Base-by-base conservation (phyloP, 1,140 invertebrate species). In the Drosophila baimaii region DNA sequence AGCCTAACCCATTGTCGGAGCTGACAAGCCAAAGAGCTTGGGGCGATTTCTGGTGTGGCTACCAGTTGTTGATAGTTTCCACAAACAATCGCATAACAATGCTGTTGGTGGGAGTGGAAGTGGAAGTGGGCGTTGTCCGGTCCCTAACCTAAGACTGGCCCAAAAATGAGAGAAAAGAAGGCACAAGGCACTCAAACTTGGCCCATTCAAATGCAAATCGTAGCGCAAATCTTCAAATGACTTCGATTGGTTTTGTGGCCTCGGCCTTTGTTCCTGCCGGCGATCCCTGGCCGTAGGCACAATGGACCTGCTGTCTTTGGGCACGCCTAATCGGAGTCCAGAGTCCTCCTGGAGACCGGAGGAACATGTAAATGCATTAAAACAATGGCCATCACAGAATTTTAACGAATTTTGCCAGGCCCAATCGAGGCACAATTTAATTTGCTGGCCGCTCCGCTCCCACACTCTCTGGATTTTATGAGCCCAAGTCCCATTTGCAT, bases 151-250 rank as follows among this genome's bases (percentile, higher is more conserved):
- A 68, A 76, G 73, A 72, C 61, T 37, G 63, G 47, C 39, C 39
- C 44, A 43, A 58, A 54, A 33, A 15, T 35, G 19, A 51, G 37
- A 56, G 59, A 66, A 72, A 56, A 56, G 37, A 69, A 63, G 62
- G 33, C 49, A n/a, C n/a, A n/a, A n/a, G n/a, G n/a, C n/a, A n/a
- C n/a, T n/a, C 74, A 66, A 68, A 70, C 37, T 76, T 76, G 46
- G 19, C n/a, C 73, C 77, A 88, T 88, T 88, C 84, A 88, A 83
- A 88, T 88, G 83, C 83, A 88, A 88, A 86, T 88, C 82, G 49
- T 41, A 49, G 49, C 58, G 71, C 52, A 86, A 88, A 83, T 89
- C 83, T 88, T 89, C 64, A 88, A 88, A 88, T 89, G 83, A 83
- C 83, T 88, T 88, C 84, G 83, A 88, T 88, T 89, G 83, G 83